Percentiles rank a stretch among this genome's conserved stretches.
Evolutionary conservation across 2,888 invertebrate genomes (phyloP).

Genomic region (Liodrosophila aerea): DNA sequence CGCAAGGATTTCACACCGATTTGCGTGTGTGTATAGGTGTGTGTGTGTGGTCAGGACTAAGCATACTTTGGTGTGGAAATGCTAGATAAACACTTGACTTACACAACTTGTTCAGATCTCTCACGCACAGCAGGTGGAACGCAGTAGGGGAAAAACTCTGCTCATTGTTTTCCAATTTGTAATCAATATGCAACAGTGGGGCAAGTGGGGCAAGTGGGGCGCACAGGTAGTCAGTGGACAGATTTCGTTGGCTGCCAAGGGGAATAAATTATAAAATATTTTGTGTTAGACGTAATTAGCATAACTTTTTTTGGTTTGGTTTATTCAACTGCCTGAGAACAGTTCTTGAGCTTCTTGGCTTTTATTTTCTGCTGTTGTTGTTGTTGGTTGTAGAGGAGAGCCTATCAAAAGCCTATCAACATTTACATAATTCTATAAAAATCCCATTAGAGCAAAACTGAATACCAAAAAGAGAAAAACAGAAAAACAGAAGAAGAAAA

Average conservation of each 20-base stretch:
- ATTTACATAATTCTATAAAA: conserved; percentile 74
- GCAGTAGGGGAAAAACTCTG: conserved; percentile 6
- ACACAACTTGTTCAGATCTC: conserved; percentile 10
- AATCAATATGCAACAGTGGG: conserved; percentile 55
- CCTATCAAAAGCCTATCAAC: conserved; percentile 71
- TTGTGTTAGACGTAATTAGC: conserved; percentile 54
- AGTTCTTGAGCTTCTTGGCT: conserved; percentile 19
- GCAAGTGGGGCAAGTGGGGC: background rate
- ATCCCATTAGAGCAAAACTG: conserved; percentile 57
- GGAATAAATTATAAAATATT: conserved; percentile 45
- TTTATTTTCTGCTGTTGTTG: background rate
- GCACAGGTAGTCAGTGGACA: conserved; percentile 1
- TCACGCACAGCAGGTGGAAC: background rate
- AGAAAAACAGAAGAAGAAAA: conserved; percentile 10
- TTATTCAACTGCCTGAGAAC: conserved; percentile 22
- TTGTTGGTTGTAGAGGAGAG: conserved; percentile 3
- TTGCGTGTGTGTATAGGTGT: background rate
- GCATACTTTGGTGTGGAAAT: conserved; percentile 32
- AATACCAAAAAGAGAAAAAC: conserved; percentile 11
- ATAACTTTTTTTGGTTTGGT: conserved; percentile 59
- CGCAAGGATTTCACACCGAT: conserved; percentile 49
- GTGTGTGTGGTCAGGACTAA: conserved; percentile 25
- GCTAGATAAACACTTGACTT: conserved; percentile 53
- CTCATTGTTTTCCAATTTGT: conserved; percentile 69
- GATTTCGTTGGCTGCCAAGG: background rate